phyloP scores from a whole-genome alignment of 1,140 invertebrate species.

The Daktulosphaira vitifoliae region DNA sequence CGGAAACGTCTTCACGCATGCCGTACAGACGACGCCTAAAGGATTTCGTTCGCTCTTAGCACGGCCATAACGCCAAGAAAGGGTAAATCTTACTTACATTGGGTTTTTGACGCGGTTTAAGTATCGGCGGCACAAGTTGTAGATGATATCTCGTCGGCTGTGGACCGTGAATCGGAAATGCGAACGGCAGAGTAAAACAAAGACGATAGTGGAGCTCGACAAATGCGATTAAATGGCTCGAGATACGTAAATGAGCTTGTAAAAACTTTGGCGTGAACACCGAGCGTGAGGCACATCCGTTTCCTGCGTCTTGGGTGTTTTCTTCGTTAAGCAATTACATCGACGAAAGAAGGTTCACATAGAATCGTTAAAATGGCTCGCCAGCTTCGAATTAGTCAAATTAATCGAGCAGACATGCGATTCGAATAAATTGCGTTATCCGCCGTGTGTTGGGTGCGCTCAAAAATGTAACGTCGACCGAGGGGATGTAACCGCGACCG shows the following conservation, averaged over 20 bases:
- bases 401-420: constrained; percentile 11
- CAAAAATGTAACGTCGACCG: too few relatives aligned
- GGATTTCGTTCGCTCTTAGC: too few relatives aligned
- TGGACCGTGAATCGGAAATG: constrained; percentile 16
- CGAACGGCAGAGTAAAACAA: too few relatives aligned
- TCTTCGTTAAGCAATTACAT: constrained; percentile 19
- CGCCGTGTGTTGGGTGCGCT: too few relatives aligned
- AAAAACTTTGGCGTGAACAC: neutral
- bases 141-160: neutral
- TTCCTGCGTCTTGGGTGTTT: neutral
- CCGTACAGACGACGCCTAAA: too few relatives aligned
- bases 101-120: too few relatives aligned
- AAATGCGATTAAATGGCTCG: constrained; percentile 18
- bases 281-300: too few relatives aligned
- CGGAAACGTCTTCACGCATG: too few relatives aligned
- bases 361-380: neutral
- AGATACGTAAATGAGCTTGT: neutral
- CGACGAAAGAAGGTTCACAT: neutral
- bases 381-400: constrained; percentile 4
- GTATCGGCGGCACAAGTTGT: too few relatives aligned
- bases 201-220: neutral
- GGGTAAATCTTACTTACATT: too few relatives aligned
- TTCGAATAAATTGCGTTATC: neutral
- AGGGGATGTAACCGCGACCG: neutral
- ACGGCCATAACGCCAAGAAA: too few relatives aligned